Conservation (phyloP, 2,888 invertebrate species). For the Leptura quadrifasciata region DNA sequence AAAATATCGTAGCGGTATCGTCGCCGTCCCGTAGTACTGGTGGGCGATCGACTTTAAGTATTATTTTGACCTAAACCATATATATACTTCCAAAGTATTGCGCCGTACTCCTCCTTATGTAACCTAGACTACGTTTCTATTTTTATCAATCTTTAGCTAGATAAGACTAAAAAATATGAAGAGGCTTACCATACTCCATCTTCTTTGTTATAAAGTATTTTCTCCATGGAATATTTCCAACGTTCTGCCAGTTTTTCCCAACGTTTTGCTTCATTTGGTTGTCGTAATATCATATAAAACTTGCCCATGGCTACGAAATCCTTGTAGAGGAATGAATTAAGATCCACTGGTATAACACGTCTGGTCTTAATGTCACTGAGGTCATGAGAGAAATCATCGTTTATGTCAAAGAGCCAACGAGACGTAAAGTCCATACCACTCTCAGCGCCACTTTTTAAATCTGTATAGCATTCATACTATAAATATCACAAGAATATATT, state of each 20-base stretch:
- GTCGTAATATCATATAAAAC: slow-evolving; percentile 77
- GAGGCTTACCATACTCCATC: slow-evolving; percentile 83
- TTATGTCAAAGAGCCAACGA: slow-evolving; percentile 82
- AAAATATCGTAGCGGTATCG: too few relatives aligned
- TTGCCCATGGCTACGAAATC: slow-evolving; percentile 80
- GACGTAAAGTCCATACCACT: slow-evolving; percentile 93
- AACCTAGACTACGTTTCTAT: too few relatives aligned
- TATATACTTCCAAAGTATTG: too few relatives aligned
- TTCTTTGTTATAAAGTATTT: slow-evolving; percentile 85
- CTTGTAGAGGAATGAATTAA: slow-evolving; percentile 86
- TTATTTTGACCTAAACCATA: too few relatives aligned
- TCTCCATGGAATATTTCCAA: slow-evolving; percentile 80
- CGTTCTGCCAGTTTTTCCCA: slow-evolving; percentile 72
- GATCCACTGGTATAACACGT: slow-evolving; percentile 86
- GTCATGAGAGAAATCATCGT: slow-evolving; percentile 71
- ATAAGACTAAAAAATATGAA: too few relatives aligned
- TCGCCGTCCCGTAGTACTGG: too few relatives aligned
- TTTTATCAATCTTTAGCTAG: too few relatives aligned
- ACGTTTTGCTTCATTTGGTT: slow-evolving; percentile 73
- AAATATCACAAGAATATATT: slow-evolving; percentile 25
- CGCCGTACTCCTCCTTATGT: too few relatives aligned
- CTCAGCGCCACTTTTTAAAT: slow-evolving; percentile 79
- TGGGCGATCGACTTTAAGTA: too few relatives aligned
- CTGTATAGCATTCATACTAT: slow-evolving; percentile 77
- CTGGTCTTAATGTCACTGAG: slow-evolving; percentile 81